Evolutionary conservation across 2,888 invertebrate species (phyloP), one percentile per base, ranked within the genome.

Genomic region (Cloeon dipterum): DNA sequence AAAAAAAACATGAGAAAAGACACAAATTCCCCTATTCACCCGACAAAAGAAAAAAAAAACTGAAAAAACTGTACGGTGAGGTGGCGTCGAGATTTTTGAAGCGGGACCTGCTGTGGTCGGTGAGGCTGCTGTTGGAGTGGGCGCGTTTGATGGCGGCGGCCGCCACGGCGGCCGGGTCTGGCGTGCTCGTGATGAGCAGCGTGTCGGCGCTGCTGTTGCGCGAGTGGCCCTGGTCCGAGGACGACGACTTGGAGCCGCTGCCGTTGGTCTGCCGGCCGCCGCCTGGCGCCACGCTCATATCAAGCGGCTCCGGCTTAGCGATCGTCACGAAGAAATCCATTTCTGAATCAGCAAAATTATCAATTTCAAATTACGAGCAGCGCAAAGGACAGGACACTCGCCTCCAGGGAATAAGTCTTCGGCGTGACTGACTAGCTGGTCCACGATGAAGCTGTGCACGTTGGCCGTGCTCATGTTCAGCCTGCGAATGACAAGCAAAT

Each of bases 401-500:
- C 51, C 56, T 36, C 75, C 79, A 34, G 73, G 71, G 53, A 83
- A 88, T 51, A 86, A 75, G 68, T 74, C 74, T 49, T 85, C 79
- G 29, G 75, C 75, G 49, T 77, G 71, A 38, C 70, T 74, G 44
- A 88, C 73, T 45, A 88, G 63, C 44, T 75, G 62, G 50, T 86
- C 86, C n/a, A 86, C 76, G 44, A 85, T 72, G 50, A 77, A 72
- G 59, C 82, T 83, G 50, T 79, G 71, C 33, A 75, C 71, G 42
- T 79, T 75, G 23, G 83, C 78, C 50, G 76, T 71, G 51, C 74
- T 75, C 73, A 88, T 85, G 50, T 81, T 74, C 54, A 71, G 66
- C 32, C 66, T 62, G 46, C 45, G 53, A 50, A 25, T 11, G 25
- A n/a, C 3, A 19, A 5, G 19, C 5, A 19, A 19, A 4, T 5